A percentile compares a stretch with the other conserved stretches of the same genome.
Evolutionary conservation across 2,888 invertebrate species (phyloP).

Genomic region (Phanerotoma sp.): DNA sequence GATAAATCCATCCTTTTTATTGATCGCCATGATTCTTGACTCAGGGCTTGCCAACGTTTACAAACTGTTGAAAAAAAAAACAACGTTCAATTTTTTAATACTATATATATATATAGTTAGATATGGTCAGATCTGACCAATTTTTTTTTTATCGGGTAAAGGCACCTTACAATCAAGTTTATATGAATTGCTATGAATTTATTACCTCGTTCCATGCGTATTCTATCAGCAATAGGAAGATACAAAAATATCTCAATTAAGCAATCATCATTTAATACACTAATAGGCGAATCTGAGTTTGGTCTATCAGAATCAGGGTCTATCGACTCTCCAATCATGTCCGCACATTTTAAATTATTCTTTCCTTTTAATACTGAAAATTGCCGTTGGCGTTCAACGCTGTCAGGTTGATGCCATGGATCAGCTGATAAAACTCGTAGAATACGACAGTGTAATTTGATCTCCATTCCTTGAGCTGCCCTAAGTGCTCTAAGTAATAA

Average conservation of each 20-base stretch:
- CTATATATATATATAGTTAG: no score
- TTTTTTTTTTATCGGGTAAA: neutral
- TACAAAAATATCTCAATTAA: conserved; percentile 60
- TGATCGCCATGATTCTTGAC: conserved; percentile 60
- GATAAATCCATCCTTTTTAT: conserved; percentile 48
- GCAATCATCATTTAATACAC: conserved; percentile 63
- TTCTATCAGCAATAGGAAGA: conserved; percentile 60
- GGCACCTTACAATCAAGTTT: neutral
- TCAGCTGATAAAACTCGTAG: conserved; percentile 63
- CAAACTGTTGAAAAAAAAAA: conserved; percentile 56
- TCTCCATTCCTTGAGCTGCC: conserved; percentile 40
- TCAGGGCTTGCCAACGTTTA: conserved; percentile 61
- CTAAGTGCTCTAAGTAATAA: conserved; percentile 41
- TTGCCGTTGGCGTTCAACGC: conserved; percentile 48
- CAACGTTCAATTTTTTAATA: no score
- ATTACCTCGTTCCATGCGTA: conserved; percentile 60
- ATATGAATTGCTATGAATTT: neutral
- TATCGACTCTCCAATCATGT: conserved; percentile 20
- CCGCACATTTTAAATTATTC: neutral
- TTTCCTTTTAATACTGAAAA: conserved; percentile 32
- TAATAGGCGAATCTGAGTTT: conserved; percentile 51
- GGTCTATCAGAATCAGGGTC: no score
- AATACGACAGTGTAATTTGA: conserved; percentile 48
- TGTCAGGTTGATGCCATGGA: conserved; percentile 65
- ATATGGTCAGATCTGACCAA: no score